phyloP scores from a whole-genome alignment of 2,888 invertebrate genomes.

The Caenorhabditis sp. region DNA sequence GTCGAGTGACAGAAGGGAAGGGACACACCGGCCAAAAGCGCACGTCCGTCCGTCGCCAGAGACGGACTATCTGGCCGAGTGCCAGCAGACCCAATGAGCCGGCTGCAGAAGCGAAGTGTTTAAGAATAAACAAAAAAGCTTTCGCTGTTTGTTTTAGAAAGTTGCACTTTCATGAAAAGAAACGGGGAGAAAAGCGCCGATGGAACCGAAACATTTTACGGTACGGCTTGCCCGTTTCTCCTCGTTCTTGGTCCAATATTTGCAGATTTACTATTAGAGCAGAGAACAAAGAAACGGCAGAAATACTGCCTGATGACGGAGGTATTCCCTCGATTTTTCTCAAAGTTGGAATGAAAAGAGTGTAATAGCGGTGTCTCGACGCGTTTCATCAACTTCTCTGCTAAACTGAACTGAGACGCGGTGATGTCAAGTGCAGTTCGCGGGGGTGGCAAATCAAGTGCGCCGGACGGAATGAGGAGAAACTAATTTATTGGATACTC shows the following conservation, averaged over 20 bases:
- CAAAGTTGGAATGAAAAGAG: background rate
- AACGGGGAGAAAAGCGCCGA: no score
- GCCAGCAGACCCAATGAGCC: slow-evolving; percentile 26
- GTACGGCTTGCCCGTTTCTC: slow-evolving; percentile 31
- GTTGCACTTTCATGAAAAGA: slow-evolving; percentile 52
- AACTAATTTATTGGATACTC: slow-evolving; percentile 36
- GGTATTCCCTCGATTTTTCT: background rate
- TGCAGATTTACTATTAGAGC: slow-evolving; percentile 18
- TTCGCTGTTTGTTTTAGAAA: slow-evolving; percentile 34
- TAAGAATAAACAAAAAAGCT: slow-evolving; percentile 50
- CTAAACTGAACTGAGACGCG: background rate
- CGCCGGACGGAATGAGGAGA: background rate
- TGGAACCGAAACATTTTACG: slow-evolving; percentile 42
- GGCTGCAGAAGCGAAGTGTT: slow-evolving; percentile 23
- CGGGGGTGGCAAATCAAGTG: slow-evolving; percentile 16
- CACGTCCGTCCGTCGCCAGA: background rate
- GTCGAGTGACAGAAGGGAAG: slow-evolving; percentile 38
- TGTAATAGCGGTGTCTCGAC: slow-evolving; percentile 6
- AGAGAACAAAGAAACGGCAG: slow-evolving; percentile 4
- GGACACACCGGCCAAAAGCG: slow-evolving; percentile 25
- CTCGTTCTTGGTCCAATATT: slow-evolving; percentile 3
- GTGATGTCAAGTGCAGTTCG: slow-evolving; percentile 20
- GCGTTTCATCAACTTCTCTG: slow-evolving; percentile 1
- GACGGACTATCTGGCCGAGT: slow-evolving; percentile 29
- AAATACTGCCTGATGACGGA: background rate